phyloP scores from a whole-genome alignment of 2,797 vertebrate genomes.

The Hylomyscus alleni region DNA sequence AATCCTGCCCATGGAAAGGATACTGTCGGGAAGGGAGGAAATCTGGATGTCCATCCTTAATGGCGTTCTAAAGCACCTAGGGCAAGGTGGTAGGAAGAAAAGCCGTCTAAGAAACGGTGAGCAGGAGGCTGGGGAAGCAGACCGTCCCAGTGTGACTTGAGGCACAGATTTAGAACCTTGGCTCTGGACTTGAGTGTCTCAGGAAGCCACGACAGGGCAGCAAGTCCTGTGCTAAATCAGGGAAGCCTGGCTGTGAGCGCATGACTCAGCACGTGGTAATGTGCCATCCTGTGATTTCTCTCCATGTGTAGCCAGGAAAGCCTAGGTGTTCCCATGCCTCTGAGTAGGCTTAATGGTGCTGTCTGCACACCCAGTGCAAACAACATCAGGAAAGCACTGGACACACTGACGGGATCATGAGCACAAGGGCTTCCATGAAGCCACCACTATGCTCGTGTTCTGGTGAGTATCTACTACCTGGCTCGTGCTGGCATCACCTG shows the following conservation, averaged over 20 bases:
- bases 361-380: background rate
- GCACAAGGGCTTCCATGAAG: background rate
- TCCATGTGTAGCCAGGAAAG: background rate
- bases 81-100: background rate
- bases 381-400: background rate
- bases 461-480: background rate
- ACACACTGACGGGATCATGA: background rate
- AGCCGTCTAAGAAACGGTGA: background rate
- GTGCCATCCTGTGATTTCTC: background rate
- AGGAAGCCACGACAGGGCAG: constrained; percentile 25
- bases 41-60: background rate
- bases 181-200: constrained; percentile 29
- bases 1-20: background rate
- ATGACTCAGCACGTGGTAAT: background rate
- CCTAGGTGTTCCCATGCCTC: background rate
- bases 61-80: background rate
- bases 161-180: background rate
- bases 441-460: background rate
- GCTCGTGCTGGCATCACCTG: too few species aligned
- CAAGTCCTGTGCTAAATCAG: background rate
- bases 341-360: background rate
- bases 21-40: background rate
- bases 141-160: constrained; percentile 1
- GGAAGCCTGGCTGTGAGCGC: background rate
- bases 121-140: background rate